phyloP scores from a whole-genome alignment of 2,797 vertebrate genomes.

The Argentina silus region DNA sequence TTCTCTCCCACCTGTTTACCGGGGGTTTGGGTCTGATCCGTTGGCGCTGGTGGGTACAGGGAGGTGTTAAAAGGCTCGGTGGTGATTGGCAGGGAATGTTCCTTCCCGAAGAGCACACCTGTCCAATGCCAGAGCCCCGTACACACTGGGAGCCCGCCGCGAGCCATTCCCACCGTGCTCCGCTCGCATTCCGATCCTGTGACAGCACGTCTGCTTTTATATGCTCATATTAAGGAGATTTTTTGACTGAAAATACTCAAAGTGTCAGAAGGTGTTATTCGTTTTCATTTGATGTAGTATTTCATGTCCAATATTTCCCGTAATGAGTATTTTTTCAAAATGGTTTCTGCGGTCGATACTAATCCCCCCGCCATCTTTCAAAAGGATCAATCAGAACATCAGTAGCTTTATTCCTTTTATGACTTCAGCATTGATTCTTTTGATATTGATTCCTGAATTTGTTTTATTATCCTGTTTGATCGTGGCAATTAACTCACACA shows the following conservation, averaged over 20 bases:
- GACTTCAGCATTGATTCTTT: background rate
- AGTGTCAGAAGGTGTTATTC: slow-evolving; percentile 55
- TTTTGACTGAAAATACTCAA: slow-evolving; percentile 52
- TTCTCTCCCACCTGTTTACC: slow-evolving; percentile 63
- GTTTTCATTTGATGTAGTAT: slow-evolving; percentile 49
- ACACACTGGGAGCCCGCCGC: slow-evolving; percentile 43
- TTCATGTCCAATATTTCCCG: slow-evolving; percentile 18
- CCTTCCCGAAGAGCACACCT: slow-evolving; percentile 71
- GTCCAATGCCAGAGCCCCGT: slow-evolving; percentile 62
- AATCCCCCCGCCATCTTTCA: background rate
- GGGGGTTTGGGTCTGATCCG: slow-evolving; percentile 43
- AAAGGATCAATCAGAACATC: slow-evolving; percentile 6
- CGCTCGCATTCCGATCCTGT: slow-evolving; percentile 77
- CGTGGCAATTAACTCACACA: background rate
- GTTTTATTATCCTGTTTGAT: no score
- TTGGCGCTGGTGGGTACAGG: slow-evolving; percentile 12
- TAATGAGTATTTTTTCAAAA: slow-evolving; percentile 33
- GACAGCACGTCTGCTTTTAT: slow-evolving; percentile 79
- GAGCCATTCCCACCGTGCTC: slow-evolving; percentile 76
- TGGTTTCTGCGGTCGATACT: slow-evolving; percentile 22
- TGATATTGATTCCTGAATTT: no score
- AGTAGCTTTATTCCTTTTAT: slow-evolving; percentile 27
- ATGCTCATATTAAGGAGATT: slow-evolving; percentile 68
- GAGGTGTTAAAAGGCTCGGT: slow-evolving; percentile 42
- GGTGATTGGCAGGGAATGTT: slow-evolving; percentile 58